These are phyloP conservation scores for Corythucha ciliata DNA, from an alignment of 2,888 invertebrate genomes.

Conservation along the genomic window DNA sequence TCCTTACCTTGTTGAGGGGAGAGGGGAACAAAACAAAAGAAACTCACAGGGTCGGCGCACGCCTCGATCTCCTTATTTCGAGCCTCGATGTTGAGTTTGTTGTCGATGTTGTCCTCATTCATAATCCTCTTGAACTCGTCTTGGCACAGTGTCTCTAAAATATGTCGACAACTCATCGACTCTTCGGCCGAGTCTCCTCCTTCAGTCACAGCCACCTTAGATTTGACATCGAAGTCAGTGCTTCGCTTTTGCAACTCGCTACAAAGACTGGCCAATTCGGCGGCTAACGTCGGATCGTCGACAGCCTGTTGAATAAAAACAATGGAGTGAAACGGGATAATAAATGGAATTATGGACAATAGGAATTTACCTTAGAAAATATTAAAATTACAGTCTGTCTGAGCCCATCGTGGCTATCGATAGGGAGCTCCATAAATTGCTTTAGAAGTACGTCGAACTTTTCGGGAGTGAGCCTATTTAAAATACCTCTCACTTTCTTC, in stretches of 20 bases:
- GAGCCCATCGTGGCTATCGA: conserved; percentile 68
- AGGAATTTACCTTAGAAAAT: conserved; percentile 66
- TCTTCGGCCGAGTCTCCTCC: conserved; percentile 36
- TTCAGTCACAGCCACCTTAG: background rate
- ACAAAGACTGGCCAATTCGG: conserved; percentile 83
- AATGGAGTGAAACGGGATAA: conserved; percentile 1
- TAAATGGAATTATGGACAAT: conserved; percentile 5
- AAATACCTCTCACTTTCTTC: conserved; percentile 72
- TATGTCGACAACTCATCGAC: conserved; percentile 53
- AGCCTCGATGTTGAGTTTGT: conserved; percentile 45
- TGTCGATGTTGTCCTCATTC: too few species aligned
- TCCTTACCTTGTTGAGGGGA: too few species aligned
- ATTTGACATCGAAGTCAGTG: background rate
- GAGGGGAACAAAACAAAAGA: conserved; percentile 3
- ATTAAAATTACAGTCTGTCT: conserved; percentile 79
- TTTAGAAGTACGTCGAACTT: conserved; percentile 75
- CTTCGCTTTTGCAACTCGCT: conserved; percentile 50
- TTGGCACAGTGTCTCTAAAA: conserved; percentile 78
- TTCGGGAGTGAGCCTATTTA: conserved; percentile 91
- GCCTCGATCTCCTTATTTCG: conserved; percentile 48
- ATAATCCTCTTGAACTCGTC: conserved; percentile 78
- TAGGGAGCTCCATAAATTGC: conserved; percentile 65
- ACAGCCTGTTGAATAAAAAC: conserved; percentile 52
- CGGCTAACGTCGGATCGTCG: conserved; percentile 88
- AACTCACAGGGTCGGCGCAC: conserved; percentile 47